Conservation (phyloP, 2,797 vertebrate species). For the Argentina silus region DNA sequence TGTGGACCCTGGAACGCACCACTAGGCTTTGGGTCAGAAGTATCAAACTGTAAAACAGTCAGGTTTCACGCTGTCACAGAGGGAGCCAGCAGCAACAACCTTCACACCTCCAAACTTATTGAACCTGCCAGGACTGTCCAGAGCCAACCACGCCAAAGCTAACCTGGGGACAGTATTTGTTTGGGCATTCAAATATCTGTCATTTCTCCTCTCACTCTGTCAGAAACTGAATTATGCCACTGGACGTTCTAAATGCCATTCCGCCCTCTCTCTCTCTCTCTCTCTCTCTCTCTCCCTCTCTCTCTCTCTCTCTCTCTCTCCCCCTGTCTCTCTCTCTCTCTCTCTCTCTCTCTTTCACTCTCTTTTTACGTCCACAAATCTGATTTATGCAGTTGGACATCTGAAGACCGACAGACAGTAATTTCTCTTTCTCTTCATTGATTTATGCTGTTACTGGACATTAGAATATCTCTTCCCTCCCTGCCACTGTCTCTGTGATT, state of each 20-base stretch:
- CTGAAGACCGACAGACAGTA: not conserved
- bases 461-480: not conserved
- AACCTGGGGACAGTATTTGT: not conserved
- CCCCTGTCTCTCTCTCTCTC: not conserved
- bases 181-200: not conserved
- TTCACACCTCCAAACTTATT: not conserved
- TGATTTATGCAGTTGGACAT: not conserved
- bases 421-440: not conserved
- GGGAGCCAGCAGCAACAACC: not conserved
- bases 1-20: too few species aligned
- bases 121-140: conserved; percentile 2
- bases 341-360: not conserved
- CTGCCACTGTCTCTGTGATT: not conserved
- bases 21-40: too few species aligned
- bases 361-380: not conserved
- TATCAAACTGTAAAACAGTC: not conserved
- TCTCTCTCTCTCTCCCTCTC: not conserved
- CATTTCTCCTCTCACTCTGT: conserved; percentile 10
- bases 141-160: not conserved
- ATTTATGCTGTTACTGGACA: not conserved
- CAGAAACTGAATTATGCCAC: not conserved
- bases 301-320: not conserved
- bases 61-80: not conserved
- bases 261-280: not conserved
- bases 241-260: not conserved